Evolutionary conservation across 2,888 invertebrate species (phyloP), one percentile per base, ranked within the genome.

Genomic region (Drosophila atroscutellata): DNA sequence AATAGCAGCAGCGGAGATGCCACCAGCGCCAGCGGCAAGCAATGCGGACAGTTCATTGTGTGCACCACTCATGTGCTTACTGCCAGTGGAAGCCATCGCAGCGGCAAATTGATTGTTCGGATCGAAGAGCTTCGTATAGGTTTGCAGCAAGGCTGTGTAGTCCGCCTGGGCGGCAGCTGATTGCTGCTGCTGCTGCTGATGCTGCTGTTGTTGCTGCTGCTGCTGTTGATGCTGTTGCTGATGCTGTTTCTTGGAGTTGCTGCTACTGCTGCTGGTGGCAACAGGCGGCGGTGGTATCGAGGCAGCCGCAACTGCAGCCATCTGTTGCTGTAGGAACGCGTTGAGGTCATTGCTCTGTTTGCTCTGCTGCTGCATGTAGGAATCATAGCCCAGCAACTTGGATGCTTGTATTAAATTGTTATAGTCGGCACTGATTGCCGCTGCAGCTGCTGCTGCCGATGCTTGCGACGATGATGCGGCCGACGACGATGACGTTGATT

Each of bases 41-140:
- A 93, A 70, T 0, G 92, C 92, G 1, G 92, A 90, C 2, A 93
- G 69, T 61, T 93, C 90, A 52, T 92, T 90, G 61, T 91, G 89
- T 3, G 91, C 86, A 37, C 87, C 90, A 3, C 81, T 73, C 85
- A 89, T 81, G 39, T 83, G 84, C 62, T 91, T 92, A 56, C 47
- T 73, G 15, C 79, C 72, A 24, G 72, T 52, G 1, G 80, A 76
- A n/a, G 87, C 72, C 72, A 90, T 86, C 1, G 86, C 90, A 9
- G 89, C 81, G 0, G 89, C 92, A 73, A 92, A 93, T 56, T 89
- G 90, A 78, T 89, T 92, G 32, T 90, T 89, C 3, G 92, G 89
- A 79, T 93, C 93, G 30, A 93, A 93, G 0, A 93, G 87, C 73
- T 93, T 93, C 0, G 93, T 92, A 51, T 93, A 93, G 11, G 93